phyloP scores from a whole-genome alignment of 1,140 invertebrate genomes.

The Bemisia tabaci region DNA sequence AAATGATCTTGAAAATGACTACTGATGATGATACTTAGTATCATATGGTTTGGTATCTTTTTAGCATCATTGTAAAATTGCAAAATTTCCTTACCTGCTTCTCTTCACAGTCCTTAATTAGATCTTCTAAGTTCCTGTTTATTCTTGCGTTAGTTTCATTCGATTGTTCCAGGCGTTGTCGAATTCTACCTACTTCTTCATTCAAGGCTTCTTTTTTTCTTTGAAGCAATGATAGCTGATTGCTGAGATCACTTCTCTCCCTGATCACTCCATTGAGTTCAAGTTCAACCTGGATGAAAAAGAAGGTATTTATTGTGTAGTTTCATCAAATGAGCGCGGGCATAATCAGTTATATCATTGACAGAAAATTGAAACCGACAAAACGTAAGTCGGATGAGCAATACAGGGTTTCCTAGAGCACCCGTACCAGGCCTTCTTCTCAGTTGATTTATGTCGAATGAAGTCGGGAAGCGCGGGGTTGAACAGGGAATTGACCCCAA shows the following conservation, averaged over 20 bases:
- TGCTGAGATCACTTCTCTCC: conserved; percentile 59
- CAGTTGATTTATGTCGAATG: too few species aligned
- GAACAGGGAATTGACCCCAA: too few species aligned
- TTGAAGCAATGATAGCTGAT: conserved; percentile 54
- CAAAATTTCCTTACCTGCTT: conserved; percentile 42
- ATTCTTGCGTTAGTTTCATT: conserved; percentile 60
- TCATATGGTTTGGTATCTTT: too few species aligned
- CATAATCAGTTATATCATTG: neutral
- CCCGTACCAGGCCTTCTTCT: too few species aligned
- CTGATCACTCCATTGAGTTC: conserved; percentile 46
- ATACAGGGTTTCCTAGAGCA: neutral
- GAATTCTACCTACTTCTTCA: conserved; percentile 56
- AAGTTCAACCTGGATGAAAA: conserved; percentile 36
- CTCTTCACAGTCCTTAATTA: conserved; percentile 68
- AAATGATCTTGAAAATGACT: too few species aligned
- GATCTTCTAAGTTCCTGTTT: conserved; percentile 59
- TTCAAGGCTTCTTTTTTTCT: conserved; percentile 62
- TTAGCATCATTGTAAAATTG: too few species aligned
- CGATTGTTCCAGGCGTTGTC: conserved; percentile 60
- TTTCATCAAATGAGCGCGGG: neutral
- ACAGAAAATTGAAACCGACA: neutral
- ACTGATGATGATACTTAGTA: too few species aligned
- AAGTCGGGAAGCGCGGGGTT: too few species aligned
- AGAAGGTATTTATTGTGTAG: neutral
- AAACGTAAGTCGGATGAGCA: neutral